Evolutionary conservation across 1,140 invertebrate species (phyloP).

Genomic region (Aricia agestis): DNA sequence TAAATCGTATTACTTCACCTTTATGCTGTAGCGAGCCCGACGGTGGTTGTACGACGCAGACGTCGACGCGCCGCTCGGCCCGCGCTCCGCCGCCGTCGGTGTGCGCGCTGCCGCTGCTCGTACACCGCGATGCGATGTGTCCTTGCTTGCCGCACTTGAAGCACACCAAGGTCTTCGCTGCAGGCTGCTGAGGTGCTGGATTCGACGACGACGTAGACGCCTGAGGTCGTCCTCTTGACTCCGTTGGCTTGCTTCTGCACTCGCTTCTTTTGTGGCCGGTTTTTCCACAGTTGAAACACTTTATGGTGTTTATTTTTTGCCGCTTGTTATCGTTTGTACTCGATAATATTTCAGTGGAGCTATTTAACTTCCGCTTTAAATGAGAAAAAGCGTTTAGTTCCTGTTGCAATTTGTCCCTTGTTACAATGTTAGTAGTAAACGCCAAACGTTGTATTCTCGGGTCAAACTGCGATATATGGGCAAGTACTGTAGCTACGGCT

Average conservation of each 20-base stretch:
- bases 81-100: background rate
- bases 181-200: slow-evolving; percentile 21
- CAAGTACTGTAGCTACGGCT: slow-evolving; percentile 28
- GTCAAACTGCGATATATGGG: slow-evolving; percentile 32
- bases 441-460: slow-evolving; percentile 29
- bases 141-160: background rate
- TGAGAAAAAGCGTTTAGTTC: slow-evolving; percentile 31
- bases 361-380: slow-evolving; percentile 24
- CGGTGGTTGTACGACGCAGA: background rate
- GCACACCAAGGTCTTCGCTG: slow-evolving; percentile 14
- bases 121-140: background rate
- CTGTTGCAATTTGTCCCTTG: slow-evolving; percentile 30
- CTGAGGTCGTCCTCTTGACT: background rate
- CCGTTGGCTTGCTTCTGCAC: slow-evolving; percentile 22
- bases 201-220: slow-evolving; percentile 12
- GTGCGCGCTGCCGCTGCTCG: background rate
- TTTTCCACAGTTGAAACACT: slow-evolving; percentile 32
- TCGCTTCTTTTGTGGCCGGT: slow-evolving; percentile 23
- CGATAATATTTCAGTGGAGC: background rate
- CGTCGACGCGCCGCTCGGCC: slow-evolving; percentile 13
- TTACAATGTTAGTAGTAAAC: slow-evolving; percentile 28
- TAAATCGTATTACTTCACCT: background rate
- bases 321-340: slow-evolving; percentile 19
- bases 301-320: slow-evolving; percentile 3
- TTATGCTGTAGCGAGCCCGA: background rate